Conservation (phyloP, 2,888 invertebrate genomes). For the Phaonia tiefii region DNA sequence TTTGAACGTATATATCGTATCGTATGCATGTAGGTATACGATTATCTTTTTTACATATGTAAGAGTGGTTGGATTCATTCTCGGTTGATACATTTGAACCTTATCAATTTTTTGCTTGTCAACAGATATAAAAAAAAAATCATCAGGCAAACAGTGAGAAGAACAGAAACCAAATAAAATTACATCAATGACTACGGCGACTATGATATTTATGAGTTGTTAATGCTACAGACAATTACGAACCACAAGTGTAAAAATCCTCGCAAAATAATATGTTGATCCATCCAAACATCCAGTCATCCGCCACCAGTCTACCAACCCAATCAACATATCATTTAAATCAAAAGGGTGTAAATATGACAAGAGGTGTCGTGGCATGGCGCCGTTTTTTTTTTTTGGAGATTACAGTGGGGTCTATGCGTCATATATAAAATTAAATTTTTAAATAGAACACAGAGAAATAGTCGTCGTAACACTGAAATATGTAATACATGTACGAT, state of each 20-base stretch:
- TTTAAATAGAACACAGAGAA: too few species aligned
- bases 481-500: too few species aligned
- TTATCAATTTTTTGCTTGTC: conserved; percentile 50
- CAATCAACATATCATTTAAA: background rate
- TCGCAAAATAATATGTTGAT: conserved; percentile 1
- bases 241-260: conserved; percentile 66
- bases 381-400: too few species aligned
- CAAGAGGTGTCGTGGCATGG: too few species aligned
- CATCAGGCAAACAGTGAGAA: background rate
- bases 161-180: conserved; percentile 2
- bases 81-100: conserved; percentile 33
- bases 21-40: conserved; percentile 35
- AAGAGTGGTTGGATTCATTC: conserved; percentile 18
- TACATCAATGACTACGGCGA: conserved; percentile 6
- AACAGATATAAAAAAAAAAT: conserved; percentile 50
- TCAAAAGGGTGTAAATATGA: too few species aligned
- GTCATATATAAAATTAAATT: too few species aligned
- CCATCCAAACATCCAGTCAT: background rate
- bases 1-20: background rate
- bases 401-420: too few species aligned
- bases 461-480: too few species aligned
- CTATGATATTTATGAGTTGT: conserved; percentile 74
- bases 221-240: conserved; percentile 73
- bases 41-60: conserved; percentile 38
- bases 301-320: background rate